Conservation (phyloP, 1,140 invertebrate species). For the Drosophila chauvacae region DNA sequence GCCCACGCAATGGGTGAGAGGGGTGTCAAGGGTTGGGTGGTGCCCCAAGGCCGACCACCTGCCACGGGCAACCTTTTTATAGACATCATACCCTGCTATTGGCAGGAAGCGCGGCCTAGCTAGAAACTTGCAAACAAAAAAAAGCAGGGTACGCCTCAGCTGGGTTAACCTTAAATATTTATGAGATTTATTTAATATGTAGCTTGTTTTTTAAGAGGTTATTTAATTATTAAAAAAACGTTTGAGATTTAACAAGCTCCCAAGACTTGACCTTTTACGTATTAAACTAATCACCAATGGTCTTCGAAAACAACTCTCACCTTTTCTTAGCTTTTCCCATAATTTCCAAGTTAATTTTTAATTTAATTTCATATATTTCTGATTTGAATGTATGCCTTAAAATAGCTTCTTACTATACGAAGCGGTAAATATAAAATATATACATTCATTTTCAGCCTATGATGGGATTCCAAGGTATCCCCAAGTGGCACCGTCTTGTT, state of each 20-base stretch:
- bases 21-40: background rate
- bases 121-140: background rate
- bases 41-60: constrained; percentile 23
- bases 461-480: background rate
- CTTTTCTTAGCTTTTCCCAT: too few relatives aligned
- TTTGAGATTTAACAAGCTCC: background rate
- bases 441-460: background rate
- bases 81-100: background rate
- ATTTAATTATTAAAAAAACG: too few relatives aligned
- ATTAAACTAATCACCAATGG: too few relatives aligned
- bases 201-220: too few relatives aligned
- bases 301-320: too few relatives aligned
- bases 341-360: too few relatives aligned
- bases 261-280: background rate
- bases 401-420: too few relatives aligned
- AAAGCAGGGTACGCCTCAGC: background rate
- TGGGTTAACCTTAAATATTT: background rate
- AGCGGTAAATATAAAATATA: background rate
- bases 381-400: too few relatives aligned
- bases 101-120: background rate
- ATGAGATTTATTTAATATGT: background rate
- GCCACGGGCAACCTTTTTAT: constrained; percentile 40
- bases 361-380: too few relatives aligned
- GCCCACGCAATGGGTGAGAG: background rate
- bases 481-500: background rate